Evolutionary conservation across 2,888 invertebrate genomes (phyloP).

Genomic region (Aricia artaxerxes): DNA sequence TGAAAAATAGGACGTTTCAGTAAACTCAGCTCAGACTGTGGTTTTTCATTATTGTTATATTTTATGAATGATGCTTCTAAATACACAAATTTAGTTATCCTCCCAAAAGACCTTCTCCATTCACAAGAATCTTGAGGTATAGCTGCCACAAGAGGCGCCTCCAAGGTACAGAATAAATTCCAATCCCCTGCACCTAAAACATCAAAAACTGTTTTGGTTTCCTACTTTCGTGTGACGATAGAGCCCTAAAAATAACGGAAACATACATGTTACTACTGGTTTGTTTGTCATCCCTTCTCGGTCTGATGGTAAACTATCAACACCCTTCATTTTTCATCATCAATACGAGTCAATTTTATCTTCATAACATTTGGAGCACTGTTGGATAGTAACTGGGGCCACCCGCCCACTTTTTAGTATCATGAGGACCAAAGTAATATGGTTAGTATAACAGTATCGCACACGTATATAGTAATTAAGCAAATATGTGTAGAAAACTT

Average conservation of each 20-base stretch:
- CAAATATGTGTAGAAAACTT: constrained; percentile 29
- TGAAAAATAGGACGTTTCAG: constrained; percentile 95
- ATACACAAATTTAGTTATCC: constrained; percentile 91
- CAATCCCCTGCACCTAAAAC: constrained; percentile 90
- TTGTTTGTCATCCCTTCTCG: constrained; percentile 84
- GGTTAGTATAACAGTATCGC: constrained; percentile 12
- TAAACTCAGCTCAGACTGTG: constrained; percentile 89
- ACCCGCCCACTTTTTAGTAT: constrained; percentile 68
- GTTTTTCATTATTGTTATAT: constrained; percentile 84
- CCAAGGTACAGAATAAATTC: constrained; percentile 90
- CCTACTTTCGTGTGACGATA: constrained; percentile 25
- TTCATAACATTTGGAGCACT: constrained; percentile 63
- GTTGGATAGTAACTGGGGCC: constrained; percentile 51
- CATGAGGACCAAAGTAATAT: constrained; percentile 18
- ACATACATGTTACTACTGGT: constrained; percentile 88
- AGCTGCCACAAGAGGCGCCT: constrained; percentile 87
- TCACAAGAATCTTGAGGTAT: constrained; percentile 94
- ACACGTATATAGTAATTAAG: constrained; percentile 30
- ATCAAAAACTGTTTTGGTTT: constrained; percentile 23
- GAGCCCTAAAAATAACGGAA: constrained; percentile 29
- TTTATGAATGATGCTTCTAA: constrained; percentile 90
- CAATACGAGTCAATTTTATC: constrained; percentile 60
- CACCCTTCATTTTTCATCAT: constrained; percentile 83
- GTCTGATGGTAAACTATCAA: constrained; percentile 71
- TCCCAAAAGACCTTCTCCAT: constrained; percentile 94